Percentiles rank a stretch among this genome's conserved stretches.
Evolutionary conservation across 2,113 vertebrate species (phyloP).

Genomic region (Lophochroa leadbeateri): DNA sequence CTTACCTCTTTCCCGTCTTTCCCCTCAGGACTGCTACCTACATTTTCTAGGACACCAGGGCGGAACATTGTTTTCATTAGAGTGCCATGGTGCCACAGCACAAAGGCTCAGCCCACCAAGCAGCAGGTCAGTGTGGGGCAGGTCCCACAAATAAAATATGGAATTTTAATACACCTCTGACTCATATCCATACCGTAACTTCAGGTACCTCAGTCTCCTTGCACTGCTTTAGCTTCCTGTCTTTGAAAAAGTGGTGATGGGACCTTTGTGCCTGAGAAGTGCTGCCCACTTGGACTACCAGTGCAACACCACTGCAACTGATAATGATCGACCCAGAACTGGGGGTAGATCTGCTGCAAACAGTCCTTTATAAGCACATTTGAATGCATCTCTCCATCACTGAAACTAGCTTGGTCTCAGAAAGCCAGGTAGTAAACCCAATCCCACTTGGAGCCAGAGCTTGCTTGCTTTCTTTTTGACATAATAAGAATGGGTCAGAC

Average conservation of each 20-base stretch:
- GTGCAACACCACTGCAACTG: background rate
- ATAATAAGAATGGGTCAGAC: background rate
- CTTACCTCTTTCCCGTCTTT: background rate
- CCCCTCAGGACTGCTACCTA: background rate
- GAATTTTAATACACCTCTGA: background rate
- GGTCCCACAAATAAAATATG: accelerated
- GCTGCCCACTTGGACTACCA: background rate
- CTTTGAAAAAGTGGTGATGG: background rate
- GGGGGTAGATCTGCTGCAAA: background rate
- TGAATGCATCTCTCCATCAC: background rate
- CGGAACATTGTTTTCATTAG: background rate
- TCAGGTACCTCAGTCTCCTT: background rate
- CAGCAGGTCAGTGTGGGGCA: accelerated
- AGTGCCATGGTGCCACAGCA: background rate
- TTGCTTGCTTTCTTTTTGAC: background rate
- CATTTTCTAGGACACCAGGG: accelerated
- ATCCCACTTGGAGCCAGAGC: background rate
- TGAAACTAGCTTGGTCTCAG: background rate
- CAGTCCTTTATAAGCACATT: accelerated
- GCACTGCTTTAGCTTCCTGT: background rate
- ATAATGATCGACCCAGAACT: background rate
- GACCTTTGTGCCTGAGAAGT: background rate
- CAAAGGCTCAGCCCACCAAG: background rate
- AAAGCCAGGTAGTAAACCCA: background rate
- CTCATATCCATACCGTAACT: background rate